A percentile compares a stretch with the other conserved stretches of the same genome.
Conservation (phyloP, 2,888 invertebrate species). For the Neoitamus cyanurus region DNA sequence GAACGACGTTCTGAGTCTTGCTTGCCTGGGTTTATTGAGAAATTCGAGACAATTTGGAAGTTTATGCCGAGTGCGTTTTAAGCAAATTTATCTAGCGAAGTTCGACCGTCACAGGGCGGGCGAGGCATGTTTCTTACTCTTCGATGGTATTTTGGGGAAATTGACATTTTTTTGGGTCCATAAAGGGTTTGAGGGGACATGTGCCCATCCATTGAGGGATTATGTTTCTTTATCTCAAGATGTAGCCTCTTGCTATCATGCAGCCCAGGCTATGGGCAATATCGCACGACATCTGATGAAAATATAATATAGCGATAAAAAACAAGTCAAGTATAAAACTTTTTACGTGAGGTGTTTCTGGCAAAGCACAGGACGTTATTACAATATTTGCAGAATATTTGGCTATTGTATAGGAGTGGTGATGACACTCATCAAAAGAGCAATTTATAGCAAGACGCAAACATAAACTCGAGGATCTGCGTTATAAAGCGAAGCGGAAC, state of each 20-base stretch:
- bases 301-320: background rate
- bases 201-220: background rate
- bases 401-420: background rate
- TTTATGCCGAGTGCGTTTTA: constrained; percentile 21
- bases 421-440: background rate
- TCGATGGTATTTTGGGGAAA: background rate
- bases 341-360: background rate
- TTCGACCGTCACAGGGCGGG: background rate
- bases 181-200: background rate
- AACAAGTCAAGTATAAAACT: background rate
- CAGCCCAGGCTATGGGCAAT: background rate
- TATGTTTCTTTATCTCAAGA: background rate
- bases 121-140: background rate
- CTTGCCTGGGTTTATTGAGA: constrained; percentile 18
- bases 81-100: constrained; percentile 9
- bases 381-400: background rate
- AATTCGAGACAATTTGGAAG: constrained; percentile 22
- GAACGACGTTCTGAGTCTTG: background rate
- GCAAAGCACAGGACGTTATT: background rate
- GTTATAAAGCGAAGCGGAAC: too few species aligned
- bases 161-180: background rate
- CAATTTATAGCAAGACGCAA: too few species aligned
- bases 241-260: background rate
- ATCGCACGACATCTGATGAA: background rate
- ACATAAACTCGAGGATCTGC: too few species aligned